Base-by-base conservation (phyloP, 2,113 vertebrate genomes). In the Megaptera novaeangliae region DNA sequence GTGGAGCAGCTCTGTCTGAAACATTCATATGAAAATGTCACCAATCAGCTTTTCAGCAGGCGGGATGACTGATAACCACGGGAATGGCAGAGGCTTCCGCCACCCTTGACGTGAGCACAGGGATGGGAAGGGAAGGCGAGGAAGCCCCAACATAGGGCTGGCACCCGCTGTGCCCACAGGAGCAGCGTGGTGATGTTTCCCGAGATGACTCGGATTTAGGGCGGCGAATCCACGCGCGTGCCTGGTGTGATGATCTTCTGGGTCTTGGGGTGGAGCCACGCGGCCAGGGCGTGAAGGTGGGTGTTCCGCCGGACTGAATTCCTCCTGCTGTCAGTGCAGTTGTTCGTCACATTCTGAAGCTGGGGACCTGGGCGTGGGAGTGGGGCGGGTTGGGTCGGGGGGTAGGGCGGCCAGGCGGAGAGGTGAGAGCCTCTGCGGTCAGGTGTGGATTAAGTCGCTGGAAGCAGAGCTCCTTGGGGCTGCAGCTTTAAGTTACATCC, bases 11-110 rank as follows among this genome's bases (percentile, higher is more conserved):
- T 93, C 68, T 11, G 52, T 10, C 66, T 92, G 93, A 94, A 92
- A 52, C 78, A 94, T 96, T 97, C 96, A 81, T 94, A 93, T 93
- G 90, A 88, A 98, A 96, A 96, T 95, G 12, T 68, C 44, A 63
- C 96, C 88, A 91, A 49, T 90, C 63, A 55, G 57, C 75, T 81
- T 92, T 96, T 74, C 63, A 23, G 57, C 77, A 44, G 13, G 71
- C 59, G 63, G 17, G 18, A 11, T 44, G 68, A 61, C 77, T 59
- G 84, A 36, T 39, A 27, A 8, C 27, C 1, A 31, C 0, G 6
- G 25, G 36, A 31, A 66, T 21, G 15, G 18, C 2, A 14, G 59
- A 66, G 39, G 39, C 0, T 1, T 34, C 4, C 46, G 69, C 14
- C 39, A 13, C 36, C 46, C 18, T 64, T 78, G 21, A 68, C 14